Evolutionary conservation across 2,888 invertebrate genomes (phyloP).

Genomic region (Liposcelis brunnea): DNA sequence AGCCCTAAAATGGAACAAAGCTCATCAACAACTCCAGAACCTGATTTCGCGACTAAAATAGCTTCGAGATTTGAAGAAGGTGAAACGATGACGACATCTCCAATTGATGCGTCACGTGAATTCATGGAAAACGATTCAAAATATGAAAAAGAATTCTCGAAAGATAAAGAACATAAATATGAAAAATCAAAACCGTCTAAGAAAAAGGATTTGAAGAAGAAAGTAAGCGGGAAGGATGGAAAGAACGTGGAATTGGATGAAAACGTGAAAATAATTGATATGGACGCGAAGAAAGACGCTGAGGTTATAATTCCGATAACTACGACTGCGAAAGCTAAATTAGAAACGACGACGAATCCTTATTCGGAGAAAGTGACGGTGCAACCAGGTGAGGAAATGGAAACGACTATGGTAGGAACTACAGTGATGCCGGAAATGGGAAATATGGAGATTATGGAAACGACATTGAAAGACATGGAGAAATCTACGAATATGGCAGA

Average conservation of each 20-base stretch:
- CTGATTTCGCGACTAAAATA: no score
- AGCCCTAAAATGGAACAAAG: no score
- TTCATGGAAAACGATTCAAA: no score
- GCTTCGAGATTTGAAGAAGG: no score
- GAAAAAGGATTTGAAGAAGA: slow-evolving; percentile 12
- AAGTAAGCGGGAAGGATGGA: slow-evolving; percentile 13
- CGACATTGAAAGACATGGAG: slow-evolving; percentile 8
- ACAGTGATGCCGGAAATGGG: no score
- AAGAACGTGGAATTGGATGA: slow-evolving; percentile 6
- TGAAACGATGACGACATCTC: slow-evolving; percentile 4
- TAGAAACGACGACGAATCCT: slow-evolving; percentile 10
- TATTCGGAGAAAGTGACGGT: background rate
- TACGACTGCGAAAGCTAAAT: slow-evolving; percentile 11
- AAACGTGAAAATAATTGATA: background rate
- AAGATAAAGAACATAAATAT: background rate
- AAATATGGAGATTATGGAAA: slow-evolving; percentile 11
- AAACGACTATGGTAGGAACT: no score
- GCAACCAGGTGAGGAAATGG: no score
- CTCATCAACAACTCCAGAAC: no score
- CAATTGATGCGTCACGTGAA: background rate
- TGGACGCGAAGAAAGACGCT: background rate
- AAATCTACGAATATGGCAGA: slow-evolving; percentile 8
- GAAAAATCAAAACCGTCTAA: background rate
- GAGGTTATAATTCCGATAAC: background rate
- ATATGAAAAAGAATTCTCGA: no score